phyloP scores from a whole-genome alignment of 2,113 vertebrate species.

The Benitochromis conjunctus region DNA sequence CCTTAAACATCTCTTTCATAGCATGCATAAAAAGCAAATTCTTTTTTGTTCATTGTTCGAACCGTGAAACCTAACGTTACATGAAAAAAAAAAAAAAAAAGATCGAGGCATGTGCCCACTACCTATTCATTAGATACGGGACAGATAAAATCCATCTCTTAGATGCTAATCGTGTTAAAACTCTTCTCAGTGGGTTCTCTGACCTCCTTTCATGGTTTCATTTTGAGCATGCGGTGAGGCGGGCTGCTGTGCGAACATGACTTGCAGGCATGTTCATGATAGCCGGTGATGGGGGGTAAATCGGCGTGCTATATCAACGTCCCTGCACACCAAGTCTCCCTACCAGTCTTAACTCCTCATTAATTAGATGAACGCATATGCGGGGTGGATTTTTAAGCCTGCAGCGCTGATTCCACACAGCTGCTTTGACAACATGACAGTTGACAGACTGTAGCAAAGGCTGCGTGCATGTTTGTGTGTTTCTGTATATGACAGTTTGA shows the following conservation, averaged over 20 bases:
- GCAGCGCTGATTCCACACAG: slow-evolving; percentile 3
- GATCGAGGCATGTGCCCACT: background rate
- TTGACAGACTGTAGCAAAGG: background rate
- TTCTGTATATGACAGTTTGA: background rate
- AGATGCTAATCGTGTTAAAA: slow-evolving; percentile 23
- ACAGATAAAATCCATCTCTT: slow-evolving; percentile 12
- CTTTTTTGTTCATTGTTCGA: background rate
- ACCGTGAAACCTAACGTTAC: background rate
- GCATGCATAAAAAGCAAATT: background rate
- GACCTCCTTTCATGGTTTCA: slow-evolving; percentile 34
- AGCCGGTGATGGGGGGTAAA: slow-evolving; percentile 59
- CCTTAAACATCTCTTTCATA: background rate
- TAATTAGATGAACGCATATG: slow-evolving; percentile 38
- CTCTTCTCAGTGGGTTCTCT: slow-evolving; percentile 24
- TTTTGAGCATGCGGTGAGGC: slow-evolving; percentile 3
- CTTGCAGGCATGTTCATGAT: slow-evolving; percentile 42
- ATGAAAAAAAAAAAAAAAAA: background rate
- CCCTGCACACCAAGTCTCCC: background rate
- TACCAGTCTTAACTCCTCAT: slow-evolving; percentile 39
- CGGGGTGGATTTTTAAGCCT: background rate
- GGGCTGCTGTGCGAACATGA: slow-evolving; percentile 48
- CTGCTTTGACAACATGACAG: slow-evolving; percentile 24
- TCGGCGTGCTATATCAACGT: slow-evolving; percentile 49
- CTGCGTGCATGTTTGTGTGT: background rate
- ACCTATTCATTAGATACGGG: background rate